phyloP scores from a whole-genome alignment of 2,113 vertebrate genomes.

The Charadrius vociferus region DNA sequence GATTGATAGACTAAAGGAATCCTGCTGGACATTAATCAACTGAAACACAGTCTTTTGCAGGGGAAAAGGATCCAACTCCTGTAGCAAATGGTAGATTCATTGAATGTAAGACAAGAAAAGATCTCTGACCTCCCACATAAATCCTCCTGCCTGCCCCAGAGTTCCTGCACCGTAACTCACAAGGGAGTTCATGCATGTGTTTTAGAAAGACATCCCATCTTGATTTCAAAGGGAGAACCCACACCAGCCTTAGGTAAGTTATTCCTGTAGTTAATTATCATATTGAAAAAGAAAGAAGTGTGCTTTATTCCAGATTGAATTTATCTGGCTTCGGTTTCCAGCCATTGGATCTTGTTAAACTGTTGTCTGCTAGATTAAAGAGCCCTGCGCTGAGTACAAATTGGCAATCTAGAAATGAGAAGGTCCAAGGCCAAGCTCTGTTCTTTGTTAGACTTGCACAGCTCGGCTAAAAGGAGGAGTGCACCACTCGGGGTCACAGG shows the following conservation, averaged over 20 bases:
- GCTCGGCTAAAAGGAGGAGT: background rate
- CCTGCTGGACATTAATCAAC: background rate
- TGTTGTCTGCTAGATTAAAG: constrained; percentile 10
- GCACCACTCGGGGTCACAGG: accelerated
- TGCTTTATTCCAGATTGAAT: background rate
- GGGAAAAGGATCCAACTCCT: background rate
- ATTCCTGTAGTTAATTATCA: background rate
- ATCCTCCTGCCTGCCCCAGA: background rate
- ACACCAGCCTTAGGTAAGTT: background rate
- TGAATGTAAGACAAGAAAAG: background rate
- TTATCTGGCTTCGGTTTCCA: background rate
- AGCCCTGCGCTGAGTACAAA: background rate
- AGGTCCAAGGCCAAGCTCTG: background rate
- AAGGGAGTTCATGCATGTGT: background rate
- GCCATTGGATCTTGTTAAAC: background rate
- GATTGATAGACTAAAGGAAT: background rate
- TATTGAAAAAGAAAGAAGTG: background rate
- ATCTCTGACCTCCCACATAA: background rate
- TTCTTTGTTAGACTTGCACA: background rate
- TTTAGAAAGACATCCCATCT: background rate
- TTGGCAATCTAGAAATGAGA: background rate
- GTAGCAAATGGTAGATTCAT: background rate
- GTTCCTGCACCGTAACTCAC: background rate
- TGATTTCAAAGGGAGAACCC: background rate
- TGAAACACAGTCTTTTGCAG: background rate